phyloP scores from a whole-genome alignment of 2,888 invertebrate genomes.

The Drosophila koepferae region DNA sequence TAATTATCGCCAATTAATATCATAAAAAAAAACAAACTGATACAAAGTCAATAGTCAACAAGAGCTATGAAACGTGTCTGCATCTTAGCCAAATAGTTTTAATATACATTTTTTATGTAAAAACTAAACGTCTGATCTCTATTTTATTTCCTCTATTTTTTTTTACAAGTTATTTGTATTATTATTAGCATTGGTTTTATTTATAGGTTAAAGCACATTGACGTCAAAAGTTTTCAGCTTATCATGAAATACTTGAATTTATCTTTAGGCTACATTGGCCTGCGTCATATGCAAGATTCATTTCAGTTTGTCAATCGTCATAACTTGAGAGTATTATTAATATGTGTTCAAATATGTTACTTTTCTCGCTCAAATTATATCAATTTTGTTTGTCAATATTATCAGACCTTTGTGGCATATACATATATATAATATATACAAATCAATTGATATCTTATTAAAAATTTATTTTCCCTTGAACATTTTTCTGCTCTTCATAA shows the following conservation, averaged over 20 bases:
- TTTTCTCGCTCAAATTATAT: neutral
- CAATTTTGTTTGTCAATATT: neutral
- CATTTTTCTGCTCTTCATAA: neutral
- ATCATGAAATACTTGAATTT: slow-evolving; percentile 42
- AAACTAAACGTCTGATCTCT: neutral
- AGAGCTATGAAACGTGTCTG: neutral
- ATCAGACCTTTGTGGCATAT: neutral
- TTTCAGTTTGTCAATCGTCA: slow-evolving; percentile 21
- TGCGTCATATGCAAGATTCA: slow-evolving; percentile 47
- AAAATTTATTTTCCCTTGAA: neutral
- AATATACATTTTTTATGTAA: neutral
- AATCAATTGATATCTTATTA: neutral
- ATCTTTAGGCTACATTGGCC: slow-evolving; percentile 1
- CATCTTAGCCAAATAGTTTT: neutral
- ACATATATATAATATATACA: neutral
- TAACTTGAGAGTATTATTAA: neutral
- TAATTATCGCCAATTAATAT: slow-evolving; percentile 54
- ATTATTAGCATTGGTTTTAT: neutral
- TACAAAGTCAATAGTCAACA: neutral
- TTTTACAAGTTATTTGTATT: neutral
- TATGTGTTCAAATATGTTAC: no score
- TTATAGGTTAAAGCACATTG: slow-evolving; percentile 18
- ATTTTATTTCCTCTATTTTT: neutral
- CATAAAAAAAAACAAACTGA: slow-evolving; percentile 41
- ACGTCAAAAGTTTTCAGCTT: slow-evolving; percentile 53